Conservation (phyloP, 2,113 vertebrate species). For the Falcunculus frontatus region DNA sequence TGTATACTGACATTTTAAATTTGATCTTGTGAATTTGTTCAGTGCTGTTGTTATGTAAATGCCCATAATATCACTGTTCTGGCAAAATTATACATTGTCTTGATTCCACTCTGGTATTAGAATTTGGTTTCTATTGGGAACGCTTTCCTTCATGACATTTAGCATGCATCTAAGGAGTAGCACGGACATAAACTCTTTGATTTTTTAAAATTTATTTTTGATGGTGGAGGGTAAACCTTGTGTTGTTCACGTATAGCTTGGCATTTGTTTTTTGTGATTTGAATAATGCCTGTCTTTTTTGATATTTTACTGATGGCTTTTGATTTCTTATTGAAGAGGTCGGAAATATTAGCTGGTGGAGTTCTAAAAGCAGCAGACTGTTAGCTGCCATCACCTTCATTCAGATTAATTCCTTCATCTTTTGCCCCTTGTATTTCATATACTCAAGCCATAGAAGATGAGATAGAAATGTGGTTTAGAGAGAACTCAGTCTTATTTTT, state of each 20-base stretch:
- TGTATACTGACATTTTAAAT: background rate
- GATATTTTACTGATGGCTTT: background rate
- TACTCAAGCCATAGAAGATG: background rate
- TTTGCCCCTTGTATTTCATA: background rate
- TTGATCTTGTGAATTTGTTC: background rate
- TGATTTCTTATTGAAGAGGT: background rate
- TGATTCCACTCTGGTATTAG: background rate
- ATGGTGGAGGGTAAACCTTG: background rate
- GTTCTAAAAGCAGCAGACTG: background rate
- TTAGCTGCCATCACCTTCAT: background rate
- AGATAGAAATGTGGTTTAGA: background rate
- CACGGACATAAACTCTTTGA: background rate
- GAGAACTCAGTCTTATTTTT: background rate
- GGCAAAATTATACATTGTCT: background rate
- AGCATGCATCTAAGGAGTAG: background rate
- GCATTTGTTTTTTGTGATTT: background rate
- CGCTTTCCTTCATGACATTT: background rate
- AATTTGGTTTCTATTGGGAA: background rate
- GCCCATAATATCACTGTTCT: background rate
- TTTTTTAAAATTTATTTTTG: background rate
- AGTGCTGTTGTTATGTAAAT: background rate
- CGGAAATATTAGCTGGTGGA: background rate
- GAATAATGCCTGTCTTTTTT: background rate
- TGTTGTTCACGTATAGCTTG: background rate
- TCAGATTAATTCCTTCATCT: background rate